These are phyloP conservation scores for Heteropelma amictum DNA, from an alignment of 2,888 invertebrate genomes.

Conservation along the genomic window DNA sequence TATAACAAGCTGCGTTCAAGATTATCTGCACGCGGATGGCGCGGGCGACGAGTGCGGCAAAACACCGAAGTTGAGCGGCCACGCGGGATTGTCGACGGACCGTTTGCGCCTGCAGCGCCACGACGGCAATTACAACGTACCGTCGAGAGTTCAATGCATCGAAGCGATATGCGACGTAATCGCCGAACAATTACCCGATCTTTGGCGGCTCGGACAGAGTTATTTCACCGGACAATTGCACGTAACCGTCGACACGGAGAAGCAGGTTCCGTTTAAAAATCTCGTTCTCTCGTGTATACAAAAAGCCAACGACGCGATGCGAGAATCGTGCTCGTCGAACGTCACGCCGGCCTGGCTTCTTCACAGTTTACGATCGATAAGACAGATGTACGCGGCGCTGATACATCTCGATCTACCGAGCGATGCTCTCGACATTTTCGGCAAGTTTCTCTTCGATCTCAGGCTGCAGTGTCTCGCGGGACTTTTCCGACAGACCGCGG, in stretches of 20 bases:
- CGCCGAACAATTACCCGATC: slow-evolving; percentile 89
- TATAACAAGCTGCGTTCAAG: slow-evolving; percentile 68
- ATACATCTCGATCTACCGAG: slow-evolving; percentile 92
- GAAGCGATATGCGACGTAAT: slow-evolving; percentile 89
- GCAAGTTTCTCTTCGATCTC: slow-evolving; percentile 91
- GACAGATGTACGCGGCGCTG: slow-evolving; percentile 89
- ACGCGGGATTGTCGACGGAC: slow-evolving; percentile 61
- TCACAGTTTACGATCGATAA: slow-evolving; percentile 88
- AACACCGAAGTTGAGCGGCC: slow-evolving; percentile 63
- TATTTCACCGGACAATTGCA: slow-evolving; percentile 95
- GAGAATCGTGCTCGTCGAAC: slow-evolving; percentile 70
- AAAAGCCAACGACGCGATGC: slow-evolving; percentile 80
- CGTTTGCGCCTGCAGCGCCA: slow-evolving; percentile 66
- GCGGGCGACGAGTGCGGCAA: slow-evolving; percentile 65
- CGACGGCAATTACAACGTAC: slow-evolving; percentile 78
- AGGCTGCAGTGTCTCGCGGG: slow-evolving; percentile 91
- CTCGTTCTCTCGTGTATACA: slow-evolving; percentile 76
- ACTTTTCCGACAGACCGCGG: slow-evolving; percentile 90
- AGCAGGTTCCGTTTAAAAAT: slow-evolving; percentile 87
- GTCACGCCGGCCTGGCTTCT: slow-evolving; percentile 84
- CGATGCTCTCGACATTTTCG: slow-evolving; percentile 91
- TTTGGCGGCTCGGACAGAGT: slow-evolving; percentile 97
- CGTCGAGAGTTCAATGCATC: slow-evolving; percentile 86
- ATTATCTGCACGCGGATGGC: slow-evolving; percentile 67
- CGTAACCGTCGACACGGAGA: slow-evolving; percentile 85